Conservation (phyloP, 92 coral and sea anemone genomes). For the Phymanthus crucifer region DNA sequence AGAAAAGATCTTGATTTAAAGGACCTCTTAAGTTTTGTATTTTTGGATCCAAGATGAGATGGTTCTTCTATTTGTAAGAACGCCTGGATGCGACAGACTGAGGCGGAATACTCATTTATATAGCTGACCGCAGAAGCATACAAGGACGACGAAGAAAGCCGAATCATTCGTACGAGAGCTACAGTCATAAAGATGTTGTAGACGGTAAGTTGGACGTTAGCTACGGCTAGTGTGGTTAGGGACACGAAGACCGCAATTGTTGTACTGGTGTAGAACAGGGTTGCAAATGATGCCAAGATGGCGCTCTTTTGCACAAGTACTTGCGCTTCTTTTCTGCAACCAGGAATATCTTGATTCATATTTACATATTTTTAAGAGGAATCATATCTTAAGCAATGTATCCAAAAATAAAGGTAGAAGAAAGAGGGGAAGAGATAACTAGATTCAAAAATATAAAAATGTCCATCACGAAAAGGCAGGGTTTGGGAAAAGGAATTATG, state of each 20-base stretch:
- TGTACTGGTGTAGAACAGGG: constrained; percentile 78
- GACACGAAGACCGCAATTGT: constrained; percentile 79
- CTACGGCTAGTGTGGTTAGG: constrained; percentile 74
- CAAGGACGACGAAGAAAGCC: constrained; percentile 73
- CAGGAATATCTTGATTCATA: too few species aligned
- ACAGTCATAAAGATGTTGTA: constrained; percentile 78
- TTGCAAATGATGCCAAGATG: constrained; percentile 77
- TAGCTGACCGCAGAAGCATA: constrained; percentile 78
- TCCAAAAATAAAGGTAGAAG: too few species aligned
- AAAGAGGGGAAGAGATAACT: too few species aligned
- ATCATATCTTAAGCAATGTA: too few species aligned
- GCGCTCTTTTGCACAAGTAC: constrained; percentile 72
- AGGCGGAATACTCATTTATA: constrained; percentile 55
- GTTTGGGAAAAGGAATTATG: too few species aligned
- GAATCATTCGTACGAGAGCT: constrained; percentile 70
- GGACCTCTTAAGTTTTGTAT: constrained; percentile 48
- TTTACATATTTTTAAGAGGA: too few species aligned
- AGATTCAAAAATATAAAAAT: too few species aligned
- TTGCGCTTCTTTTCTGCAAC: constrained; percentile 72
- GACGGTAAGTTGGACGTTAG: constrained; percentile 60
- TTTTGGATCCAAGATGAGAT: constrained; percentile 42
- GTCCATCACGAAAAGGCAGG: too few species aligned
- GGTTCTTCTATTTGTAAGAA: constrained; percentile 75
- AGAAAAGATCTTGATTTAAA: constrained; percentile 61
- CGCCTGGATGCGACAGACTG: constrained; percentile 61